Base-by-base conservation (phyloP, 2,888 invertebrate species). In the Lysandra bellargus region DNA sequence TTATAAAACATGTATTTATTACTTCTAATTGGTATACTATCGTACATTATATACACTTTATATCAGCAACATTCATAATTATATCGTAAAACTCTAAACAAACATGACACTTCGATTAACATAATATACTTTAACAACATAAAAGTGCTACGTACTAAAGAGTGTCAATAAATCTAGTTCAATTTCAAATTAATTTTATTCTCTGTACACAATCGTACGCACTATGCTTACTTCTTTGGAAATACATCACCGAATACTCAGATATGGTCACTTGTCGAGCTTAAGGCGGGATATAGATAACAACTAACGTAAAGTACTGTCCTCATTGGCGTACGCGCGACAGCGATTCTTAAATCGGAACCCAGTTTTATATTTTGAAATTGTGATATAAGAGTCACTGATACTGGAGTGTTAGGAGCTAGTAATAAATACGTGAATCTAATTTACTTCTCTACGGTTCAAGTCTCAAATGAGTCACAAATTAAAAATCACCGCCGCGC, bases 191-290 rank as follows among this genome's bases (percentile, higher is more conserved):
- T 81, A 81, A 80, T 80, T 83, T 80, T 80, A 81, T 77, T 82
- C 83, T 86, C 85, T 85, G 88, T 85, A 87, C 85, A 87, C 85
- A 87, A 86, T 89, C 88, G 88, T 88, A 90, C 89, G 91, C 83
- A 91, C 91, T 94, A 94, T 90, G 89, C 88, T 91, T 93, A 94
- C 92, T 87, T 94, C 94, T 94, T 94, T 94, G 94, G 94, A 94
- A 93, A 92, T 89, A 92, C 92, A 93, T 94, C 94, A 94, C 94
- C 94, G 93, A 92, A 94, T 90, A 89, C 90, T 90, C 90, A 86
- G 89, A 92, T 94, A 94, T 94, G 94, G 94, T 93, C 94, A 94
- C 93, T 91, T 88, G 87, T 86, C 85, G 83, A 85, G 80, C 88
- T 91, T 90, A 88, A 93, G 94, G 94, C 94, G 94, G 94, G 94